phyloP scores from a whole-genome alignment of 2,797 vertebrate species.

The Numenius phaeopus region DNA sequence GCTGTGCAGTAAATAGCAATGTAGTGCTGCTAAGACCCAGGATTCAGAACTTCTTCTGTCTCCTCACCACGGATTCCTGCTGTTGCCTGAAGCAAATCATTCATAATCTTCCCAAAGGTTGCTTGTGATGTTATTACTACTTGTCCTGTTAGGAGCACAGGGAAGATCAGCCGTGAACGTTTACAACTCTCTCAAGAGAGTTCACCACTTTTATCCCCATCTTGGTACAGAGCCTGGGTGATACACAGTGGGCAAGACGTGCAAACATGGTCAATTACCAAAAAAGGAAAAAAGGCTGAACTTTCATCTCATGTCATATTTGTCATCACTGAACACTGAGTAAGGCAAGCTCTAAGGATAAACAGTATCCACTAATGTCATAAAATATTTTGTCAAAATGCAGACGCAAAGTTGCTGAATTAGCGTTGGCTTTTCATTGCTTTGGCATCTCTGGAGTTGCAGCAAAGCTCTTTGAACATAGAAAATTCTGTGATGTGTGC shows the following conservation, averaged over 20 bases:
- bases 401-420: not conserved
- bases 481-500: not conserved
- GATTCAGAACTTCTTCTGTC: not conserved
- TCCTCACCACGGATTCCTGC: not conserved
- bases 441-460: not conserved
- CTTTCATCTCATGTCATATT: not conserved
- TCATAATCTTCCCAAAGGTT: not conserved
- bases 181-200: not conserved
- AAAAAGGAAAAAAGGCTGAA: not conserved
- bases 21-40: not conserved
- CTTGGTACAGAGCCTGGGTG: not conserved
- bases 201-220: not conserved
- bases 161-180: not conserved
- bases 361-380: not conserved
- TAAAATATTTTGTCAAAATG: not conserved
- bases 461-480: not conserved
- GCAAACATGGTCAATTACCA: not conserved
- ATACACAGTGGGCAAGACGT: fast-evolving
- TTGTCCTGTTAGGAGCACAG: not conserved
- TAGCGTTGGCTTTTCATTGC: not conserved
- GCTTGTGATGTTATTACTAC: not conserved
- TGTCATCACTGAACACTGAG: not conserved
- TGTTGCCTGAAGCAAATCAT: not conserved
- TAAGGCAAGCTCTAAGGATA: not conserved
- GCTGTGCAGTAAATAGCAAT: not conserved